Evolutionary conservation across 1,140 invertebrate species (phyloP).

Genomic region (Helicoverpa armigera): DNA sequence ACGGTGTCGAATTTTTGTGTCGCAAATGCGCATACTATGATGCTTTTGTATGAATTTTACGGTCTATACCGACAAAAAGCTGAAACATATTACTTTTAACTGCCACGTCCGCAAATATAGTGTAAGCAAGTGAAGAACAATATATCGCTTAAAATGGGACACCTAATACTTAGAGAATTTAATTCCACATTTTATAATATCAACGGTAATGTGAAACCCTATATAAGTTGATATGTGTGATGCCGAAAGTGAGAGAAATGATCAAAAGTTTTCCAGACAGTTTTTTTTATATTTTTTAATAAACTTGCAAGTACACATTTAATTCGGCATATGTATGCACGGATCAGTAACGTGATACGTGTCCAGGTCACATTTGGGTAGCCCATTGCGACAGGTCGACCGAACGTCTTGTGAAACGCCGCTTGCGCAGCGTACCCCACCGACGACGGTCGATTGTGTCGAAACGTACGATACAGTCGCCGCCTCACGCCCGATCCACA

Average conservation of each 20-base stretch:
- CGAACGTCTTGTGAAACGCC: slow-evolving; percentile 84
- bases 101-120: not conserved
- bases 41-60: too few relatives aligned
- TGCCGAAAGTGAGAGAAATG: too few relatives aligned
- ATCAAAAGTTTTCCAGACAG: not conserved
- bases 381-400: slow-evolving; percentile 84
- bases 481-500: slow-evolving; percentile 67
- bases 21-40: too few relatives aligned
- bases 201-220: not conserved
- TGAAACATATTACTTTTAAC: not conserved
- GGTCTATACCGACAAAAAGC: too few relatives aligned
- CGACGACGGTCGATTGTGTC: slow-evolving; percentile 75
- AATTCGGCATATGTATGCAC: slow-evolving; percentile 65
- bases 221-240: too few relatives aligned
- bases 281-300: not conserved
- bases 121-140: not conserved
- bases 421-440: slow-evolving; percentile 83
- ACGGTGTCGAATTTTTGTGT: too few relatives aligned
- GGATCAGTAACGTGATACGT: slow-evolving; percentile 77
- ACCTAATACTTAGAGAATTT: not conserved
- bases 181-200: not conserved
- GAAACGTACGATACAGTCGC: slow-evolving; percentile 78
- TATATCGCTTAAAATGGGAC: not conserved
- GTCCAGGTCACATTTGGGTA: slow-evolving; percentile 86
- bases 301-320: not conserved